These are phyloP conservation scores for Nestor notabilis DNA, from an alignment of 2,113 vertebrate species.

Conservation along the genomic window DNA sequence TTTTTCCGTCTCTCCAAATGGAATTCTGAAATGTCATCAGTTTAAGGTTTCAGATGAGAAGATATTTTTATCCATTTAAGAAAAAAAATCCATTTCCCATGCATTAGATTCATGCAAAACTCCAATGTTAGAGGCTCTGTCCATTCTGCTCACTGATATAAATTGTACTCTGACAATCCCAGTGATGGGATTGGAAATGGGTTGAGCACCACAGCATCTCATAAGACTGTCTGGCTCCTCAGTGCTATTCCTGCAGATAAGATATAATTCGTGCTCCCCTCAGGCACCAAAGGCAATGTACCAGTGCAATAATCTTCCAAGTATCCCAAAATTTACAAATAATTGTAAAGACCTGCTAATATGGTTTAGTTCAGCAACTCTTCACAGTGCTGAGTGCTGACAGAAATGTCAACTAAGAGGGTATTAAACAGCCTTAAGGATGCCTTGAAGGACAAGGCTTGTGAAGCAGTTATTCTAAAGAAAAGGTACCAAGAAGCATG, in stretches of 20 bases:
- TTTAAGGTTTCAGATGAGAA: conserved; percentile 40
- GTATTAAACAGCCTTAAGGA: conserved; percentile 1
- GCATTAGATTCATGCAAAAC: conserved; percentile 13
- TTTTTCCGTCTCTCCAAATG: conserved; percentile 29
- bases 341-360: conserved; percentile 59
- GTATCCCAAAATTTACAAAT: conserved; percentile 54
- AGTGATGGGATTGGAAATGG: conserved; percentile 30
- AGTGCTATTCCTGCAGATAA: conserved; percentile 50
- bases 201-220: conserved; percentile 1
- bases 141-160: conserved; percentile 28
- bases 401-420: neutral
- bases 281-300: conserved; percentile 47
- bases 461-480: neutral
- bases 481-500: neutral
- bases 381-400: conserved; percentile 20
- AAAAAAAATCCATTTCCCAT: conserved; percentile 57
- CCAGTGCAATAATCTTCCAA: conserved; percentile 42
- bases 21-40: conserved; percentile 59
- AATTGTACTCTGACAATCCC: conserved; percentile 41
- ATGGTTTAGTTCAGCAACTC: conserved; percentile 53
- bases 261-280: conserved; percentile 49
- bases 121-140: conserved; percentile 2
- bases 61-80: conserved; percentile 52
- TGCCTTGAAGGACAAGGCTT: neutral
- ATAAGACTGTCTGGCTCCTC: neutral